Conservation (phyloP, 2,797 vertebrate genomes). For the Hyperoplus lanceolatus region DNA sequence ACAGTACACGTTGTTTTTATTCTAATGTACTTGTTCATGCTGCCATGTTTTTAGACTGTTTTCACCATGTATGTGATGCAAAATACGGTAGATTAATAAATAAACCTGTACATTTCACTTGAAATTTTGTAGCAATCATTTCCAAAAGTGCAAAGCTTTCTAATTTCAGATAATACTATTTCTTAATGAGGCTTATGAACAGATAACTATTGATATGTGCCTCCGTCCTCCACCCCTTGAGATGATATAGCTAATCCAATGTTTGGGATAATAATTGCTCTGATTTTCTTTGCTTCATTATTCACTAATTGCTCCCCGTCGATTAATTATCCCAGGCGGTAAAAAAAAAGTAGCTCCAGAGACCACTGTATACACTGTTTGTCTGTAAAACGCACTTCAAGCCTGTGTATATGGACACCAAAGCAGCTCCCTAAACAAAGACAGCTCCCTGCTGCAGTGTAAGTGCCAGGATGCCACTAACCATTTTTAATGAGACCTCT, state of each 20-base stretch:
- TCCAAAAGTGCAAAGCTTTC: neutral
- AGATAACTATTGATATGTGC: slow-evolving; percentile 57
- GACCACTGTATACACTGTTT: slow-evolving; percentile 38
- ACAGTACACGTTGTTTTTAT: neutral
- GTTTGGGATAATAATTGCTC: slow-evolving; percentile 72
- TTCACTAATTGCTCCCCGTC: slow-evolving; percentile 69
- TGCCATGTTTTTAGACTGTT: neutral
- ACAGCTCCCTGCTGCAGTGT: slow-evolving; percentile 19
- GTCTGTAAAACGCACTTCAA: slow-evolving; percentile 4
- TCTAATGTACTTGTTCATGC: neutral
- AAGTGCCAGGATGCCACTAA: slow-evolving; percentile 19
- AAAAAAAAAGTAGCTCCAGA: slow-evolving; percentile 53
- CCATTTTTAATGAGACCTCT: slow-evolving; percentile 43
- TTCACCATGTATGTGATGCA: neutral
- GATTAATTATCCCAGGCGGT: slow-evolving; percentile 77
- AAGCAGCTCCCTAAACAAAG: slow-evolving; percentile 32
- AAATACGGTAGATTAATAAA: neutral
- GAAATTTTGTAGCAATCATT: neutral
- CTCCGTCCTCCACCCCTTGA: slow-evolving; percentile 48
- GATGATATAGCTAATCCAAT: slow-evolving; percentile 61
- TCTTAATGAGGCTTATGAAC: slow-evolving; percentile 16
- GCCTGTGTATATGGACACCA: slow-evolving; percentile 18
- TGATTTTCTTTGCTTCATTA: slow-evolving; percentile 56
- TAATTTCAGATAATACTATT: neutral
- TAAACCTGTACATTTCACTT: neutral